Base-by-base conservation (phyloP, 1,140 invertebrate species). In the Trichonephila inaurata region DNA sequence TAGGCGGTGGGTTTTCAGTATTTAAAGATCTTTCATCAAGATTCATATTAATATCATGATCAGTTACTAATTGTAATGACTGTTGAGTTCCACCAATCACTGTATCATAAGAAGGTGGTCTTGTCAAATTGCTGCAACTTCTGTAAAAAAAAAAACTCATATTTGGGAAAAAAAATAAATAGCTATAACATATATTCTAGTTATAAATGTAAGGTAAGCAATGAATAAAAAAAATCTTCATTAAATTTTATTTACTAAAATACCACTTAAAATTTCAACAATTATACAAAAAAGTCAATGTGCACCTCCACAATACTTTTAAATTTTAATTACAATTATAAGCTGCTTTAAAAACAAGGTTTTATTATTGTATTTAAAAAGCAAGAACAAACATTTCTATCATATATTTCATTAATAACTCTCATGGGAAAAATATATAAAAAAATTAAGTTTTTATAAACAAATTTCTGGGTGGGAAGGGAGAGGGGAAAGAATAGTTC, bases 31-130 rank as follows among this genome's bases (percentile, higher is more conserved):
- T 62, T 24, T 28, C 86, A 83, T 94, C 92, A 60, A 92, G 16
- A 92, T 91, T 94, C 93, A 94, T 94, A 69, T 94, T 94, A 83
- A 94, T 90, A 90, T 94, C 93, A 89, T 85, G 88, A n/a, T 89
- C 89, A 44, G 64, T 19, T 61, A 87, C 72, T 24, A 88, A 51
- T 19, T 86, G 69, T 19, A 90, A 89, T 16, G 87, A 44, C 6
- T 83, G 90, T 12, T 83, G 96, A 81, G 95, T 95, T 21, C 96
- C 96, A 21, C 96, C 95, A 95, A 97, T 96, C 94, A 97, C 95
- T 86, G 96, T 96, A 95, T 97, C 97, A 95, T 97, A 97, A 7
- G 97, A 96, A 8, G 97, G 97, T 66, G 97, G 97, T 90, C 97
- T 95, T 18, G 96, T 97, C 6, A 96, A 95, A 81, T 96, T 96